Conservation (phyloP, 2,888 invertebrate species). For the Polyploca ridens region DNA sequence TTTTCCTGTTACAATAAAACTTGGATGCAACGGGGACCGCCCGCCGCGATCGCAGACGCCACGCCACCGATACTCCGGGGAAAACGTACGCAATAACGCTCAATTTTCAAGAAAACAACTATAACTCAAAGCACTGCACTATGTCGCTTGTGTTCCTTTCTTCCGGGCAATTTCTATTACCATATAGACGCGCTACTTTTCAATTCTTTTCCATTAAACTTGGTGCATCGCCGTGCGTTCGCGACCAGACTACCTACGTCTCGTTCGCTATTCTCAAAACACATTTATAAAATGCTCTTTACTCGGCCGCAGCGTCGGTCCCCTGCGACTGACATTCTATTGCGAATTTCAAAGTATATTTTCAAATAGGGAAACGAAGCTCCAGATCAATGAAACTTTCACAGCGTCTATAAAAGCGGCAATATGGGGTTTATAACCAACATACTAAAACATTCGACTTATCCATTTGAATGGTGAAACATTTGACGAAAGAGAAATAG, state of each 20-base stretch:
- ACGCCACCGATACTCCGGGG: constrained; percentile 55
- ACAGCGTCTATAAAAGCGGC: constrained; percentile 52
- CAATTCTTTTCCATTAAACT: constrained; percentile 85
- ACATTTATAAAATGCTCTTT: constrained; percentile 84
- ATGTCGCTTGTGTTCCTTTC: constrained; percentile 81
- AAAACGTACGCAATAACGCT: constrained; percentile 77
- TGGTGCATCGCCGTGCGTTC: constrained; percentile 81
- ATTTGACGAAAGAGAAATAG: constrained; percentile 26
- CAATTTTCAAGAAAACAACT: constrained; percentile 82
- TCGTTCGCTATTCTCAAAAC: constrained; percentile 74
- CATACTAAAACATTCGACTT: constrained; percentile 19
- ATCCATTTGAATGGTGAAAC: constrained; percentile 25
- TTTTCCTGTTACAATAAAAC: constrained; percentile 67
- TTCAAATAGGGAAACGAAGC: constrained; percentile 68
- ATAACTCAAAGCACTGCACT: constrained; percentile 81
- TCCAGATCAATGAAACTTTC: constrained; percentile 70
- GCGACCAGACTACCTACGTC: constrained; percentile 52
- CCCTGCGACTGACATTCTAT: constrained; percentile 79
- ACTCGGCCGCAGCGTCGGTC: constrained; percentile 70
- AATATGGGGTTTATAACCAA: constrained; percentile 44
- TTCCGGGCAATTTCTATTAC: constrained; percentile 84
- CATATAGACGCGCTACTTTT: constrained; percentile 85
- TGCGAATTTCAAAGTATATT: constrained; percentile 77
- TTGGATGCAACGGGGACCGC: constrained; percentile 39
- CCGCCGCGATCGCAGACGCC: constrained; percentile 39